Base-by-base conservation (phyloP, 2,113 vertebrate genomes). In the Ictalurus furcatus region DNA sequence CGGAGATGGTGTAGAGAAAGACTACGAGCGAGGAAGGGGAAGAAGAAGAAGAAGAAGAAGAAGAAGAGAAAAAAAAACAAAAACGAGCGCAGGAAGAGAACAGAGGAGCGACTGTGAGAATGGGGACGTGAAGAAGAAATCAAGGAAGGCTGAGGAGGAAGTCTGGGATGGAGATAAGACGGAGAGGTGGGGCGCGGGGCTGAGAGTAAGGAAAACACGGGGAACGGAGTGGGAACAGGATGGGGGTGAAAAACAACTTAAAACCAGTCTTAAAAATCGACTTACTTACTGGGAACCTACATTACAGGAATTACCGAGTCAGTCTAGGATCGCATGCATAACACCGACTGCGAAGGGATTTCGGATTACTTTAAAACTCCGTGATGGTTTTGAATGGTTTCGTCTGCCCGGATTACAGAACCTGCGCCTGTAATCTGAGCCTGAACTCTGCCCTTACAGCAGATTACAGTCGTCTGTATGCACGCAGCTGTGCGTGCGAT, bases 111-210 rank as follows among this genome's bases (percentile, higher is more conserved):
- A 84, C 88, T 85, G 84, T 89, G 85, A 69, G 90, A 83, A 71
- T 25, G 79, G 40, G 63, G 37, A 71, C 52, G 59, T n/a, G 44
- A 59, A 82, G 86, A 79, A 84, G 81, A 83, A 83, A 85, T 82
- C 78, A 67, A 48, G 44, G 44, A 63, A 83, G 85, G 79, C 52
- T n/a, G 86, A 37, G 79, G 84, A 94, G 94, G 95, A 96, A 95
- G 94, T 95, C 94, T 95, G 94, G 92, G 90, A 90, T 84, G 84
- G 86, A 92, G 95, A 96, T 95, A 96, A 95, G 94, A 90, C 86
- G 4, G 19, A 92, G 90, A 93, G 94, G 94, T 94, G 93, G 94
- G 94, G 91, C 79, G 85, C 85, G 89, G 90, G 90, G 91, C 9
- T 82, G 56, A 67, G 13, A 71, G 28, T 28, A 30, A 28, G 34